Evolutionary conservation across 1,140 invertebrate species (phyloP), one percentile per base, ranked within the genome.

Genomic region (Coboldia fuscipes): DNA sequence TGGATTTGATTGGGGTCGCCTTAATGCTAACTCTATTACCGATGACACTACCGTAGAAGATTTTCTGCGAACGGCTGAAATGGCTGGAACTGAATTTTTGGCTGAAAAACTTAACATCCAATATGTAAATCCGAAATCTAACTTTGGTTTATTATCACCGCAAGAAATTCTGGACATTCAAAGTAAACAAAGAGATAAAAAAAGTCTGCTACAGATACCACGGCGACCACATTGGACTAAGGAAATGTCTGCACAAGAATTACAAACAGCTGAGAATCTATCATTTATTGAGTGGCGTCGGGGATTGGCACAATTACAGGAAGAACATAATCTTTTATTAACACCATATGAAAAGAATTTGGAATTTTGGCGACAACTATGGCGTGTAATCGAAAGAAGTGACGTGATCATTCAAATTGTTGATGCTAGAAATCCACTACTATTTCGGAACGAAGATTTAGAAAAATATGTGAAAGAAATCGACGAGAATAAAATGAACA

Each of bases 271-370:
- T 39, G 93, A 97, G 55, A 72, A 67, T 43, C 70, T 80, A 39
- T 59, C 68, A 13, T 97, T 96, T 53, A 56, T 94, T 1, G 66
- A 83, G 36, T 97, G 93, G 93, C 63, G 89, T 41, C 64, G 81
- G 37, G 61, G 70, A 24, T 61, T 97, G 24, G 72, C 84, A 14
- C 40, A 63, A 36, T 50, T 96, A 1, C 81, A 92, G 56, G 80
- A 89, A 51, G 62, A 66, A 16, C 68, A 92, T 31, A 72, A 71
- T 8, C 49, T 32, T 4, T 52, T 97, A 4, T 58, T 83, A 0
- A 99, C 94, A 3, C 96, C 94, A 0, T 99, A 93, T 61, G 96
- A 99, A 50, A 83, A 89, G 43, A 99, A 99, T 60, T 58, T 98
- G 13, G 92, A 98, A 54, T 85, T 97, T 40, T 99, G 96, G 96